These are phyloP conservation scores for Drosophila diplacantha DNA, from an alignment of 2,888 invertebrate species.

Conservation along the genomic window DNA sequence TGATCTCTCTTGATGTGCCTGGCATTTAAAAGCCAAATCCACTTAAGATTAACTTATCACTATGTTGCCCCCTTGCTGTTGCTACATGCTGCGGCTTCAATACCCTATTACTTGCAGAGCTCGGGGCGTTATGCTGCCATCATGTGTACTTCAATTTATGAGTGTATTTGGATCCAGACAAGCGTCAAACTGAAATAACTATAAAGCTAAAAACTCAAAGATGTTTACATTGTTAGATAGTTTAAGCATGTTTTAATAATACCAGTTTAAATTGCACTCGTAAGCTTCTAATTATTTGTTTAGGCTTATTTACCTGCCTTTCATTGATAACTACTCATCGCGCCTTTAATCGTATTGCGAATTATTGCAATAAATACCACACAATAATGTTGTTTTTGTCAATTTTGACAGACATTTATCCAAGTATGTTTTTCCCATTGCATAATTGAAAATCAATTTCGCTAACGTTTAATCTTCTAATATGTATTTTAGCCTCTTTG, in stretches of 20 bases:
- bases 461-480: neutral
- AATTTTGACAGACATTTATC: neutral
- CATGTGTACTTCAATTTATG: neutral
- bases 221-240: neutral
- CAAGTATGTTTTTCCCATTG: neutral
- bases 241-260: neutral
- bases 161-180: too few species aligned
- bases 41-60: conserved; percentile 68
- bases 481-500: neutral
- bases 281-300: neutral
- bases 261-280: neutral
- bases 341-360: neutral
- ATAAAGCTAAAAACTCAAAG: fast-evolving
- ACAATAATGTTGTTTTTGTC: neutral
- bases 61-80: conserved; percentile 9
- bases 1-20: conserved; percentile 23
- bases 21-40: conserved; percentile 59
- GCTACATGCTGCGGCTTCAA: neutral
- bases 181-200: neutral
- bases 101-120: conserved; percentile 1
- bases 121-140: neutral
- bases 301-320: neutral
- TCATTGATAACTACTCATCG: neutral
- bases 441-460: neutral
- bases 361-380: neutral